phyloP scores from a whole-genome alignment of 1,140 invertebrate genomes.

The Probaryconus sp. region DNA sequence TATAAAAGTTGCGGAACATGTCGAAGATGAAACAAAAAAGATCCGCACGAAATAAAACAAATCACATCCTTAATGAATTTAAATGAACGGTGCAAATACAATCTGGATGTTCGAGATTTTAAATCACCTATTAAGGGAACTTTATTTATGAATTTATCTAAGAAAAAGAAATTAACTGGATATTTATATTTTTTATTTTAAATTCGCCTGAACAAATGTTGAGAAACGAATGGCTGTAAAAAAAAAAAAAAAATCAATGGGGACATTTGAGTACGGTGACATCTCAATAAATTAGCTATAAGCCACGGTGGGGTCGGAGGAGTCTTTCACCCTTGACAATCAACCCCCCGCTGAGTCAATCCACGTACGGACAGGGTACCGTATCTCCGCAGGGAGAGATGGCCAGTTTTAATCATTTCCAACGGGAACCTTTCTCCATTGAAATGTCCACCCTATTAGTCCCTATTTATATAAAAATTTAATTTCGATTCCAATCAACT shows the following conservation, averaged over 20 bases:
- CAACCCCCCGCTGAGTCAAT: conserved; percentile 73
- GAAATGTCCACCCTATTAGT: conserved; percentile 67
- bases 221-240: too few relatives aligned
- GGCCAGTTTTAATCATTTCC: conserved; percentile 75
- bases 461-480: conserved; percentile 62
- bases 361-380: conserved; percentile 64
- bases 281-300: conserved; percentile 77
- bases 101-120: too few relatives aligned
- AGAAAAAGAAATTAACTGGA: too few relatives aligned
- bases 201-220: too few relatives aligned
- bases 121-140: too few relatives aligned
- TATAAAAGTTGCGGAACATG: background rate
- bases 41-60: too few relatives aligned
- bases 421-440: conserved; percentile 62
- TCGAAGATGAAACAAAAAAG: too few relatives aligned
- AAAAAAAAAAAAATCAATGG: conserved; percentile 45
- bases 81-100: too few relatives aligned
- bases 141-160: too few relatives aligned
- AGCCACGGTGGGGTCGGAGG: conserved; percentile 56
- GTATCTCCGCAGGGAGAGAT: conserved; percentile 49
- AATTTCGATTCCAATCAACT: conserved; percentile 61
- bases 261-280: conserved; percentile 62
- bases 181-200: too few relatives aligned
- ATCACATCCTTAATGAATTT: too few relatives aligned
- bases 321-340: conserved; percentile 70